Evolutionary conservation across 1,140 invertebrate genomes (phyloP).

Genomic region (Cotesia typhae): DNA sequence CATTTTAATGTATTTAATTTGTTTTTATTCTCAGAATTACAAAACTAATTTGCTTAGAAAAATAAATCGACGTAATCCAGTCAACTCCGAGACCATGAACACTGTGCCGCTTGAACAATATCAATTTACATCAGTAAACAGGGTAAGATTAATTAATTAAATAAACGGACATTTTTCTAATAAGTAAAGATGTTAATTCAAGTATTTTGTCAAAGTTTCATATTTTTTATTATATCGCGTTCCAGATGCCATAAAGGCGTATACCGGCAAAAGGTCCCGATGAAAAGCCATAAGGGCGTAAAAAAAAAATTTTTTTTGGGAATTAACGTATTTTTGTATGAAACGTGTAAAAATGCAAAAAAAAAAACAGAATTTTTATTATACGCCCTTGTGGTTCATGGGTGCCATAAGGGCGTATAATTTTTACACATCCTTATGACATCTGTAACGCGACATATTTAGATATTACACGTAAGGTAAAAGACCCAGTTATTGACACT

Average conservation of each 20-base stretch:
- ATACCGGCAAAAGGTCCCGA: too few species aligned
- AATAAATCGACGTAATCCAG: slow-evolving; percentile 5
- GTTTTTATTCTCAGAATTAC: slow-evolving; percentile 20
- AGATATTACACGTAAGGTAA: too few species aligned
- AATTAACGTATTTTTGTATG: too few species aligned
- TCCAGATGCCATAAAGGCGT: too few species aligned
- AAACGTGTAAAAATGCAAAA: too few species aligned
- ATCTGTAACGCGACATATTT: too few species aligned
- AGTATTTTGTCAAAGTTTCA: neutral
- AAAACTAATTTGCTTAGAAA: neutral
- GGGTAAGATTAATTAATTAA: slow-evolving; percentile 40
- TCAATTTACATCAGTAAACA: slow-evolving; percentile 58
- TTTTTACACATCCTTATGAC: too few species aligned
- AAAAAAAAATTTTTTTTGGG: too few species aligned
- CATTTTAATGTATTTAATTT: slow-evolving; percentile 1
- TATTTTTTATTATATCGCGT: neutral
- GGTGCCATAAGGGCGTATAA: too few species aligned
- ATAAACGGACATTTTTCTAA: neutral
- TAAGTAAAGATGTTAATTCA: too few species aligned
- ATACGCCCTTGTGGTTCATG: neutral
- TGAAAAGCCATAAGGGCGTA: too few species aligned
- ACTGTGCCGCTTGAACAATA: slow-evolving; percentile 54
- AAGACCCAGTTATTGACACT: too few species aligned
- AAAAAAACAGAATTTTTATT: slow-evolving; percentile 9
- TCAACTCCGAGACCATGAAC: slow-evolving; percentile 33